Evolutionary conservation across 1,140 invertebrate species (phyloP).

Genomic region (Akabosia matsudoensis): DNA sequence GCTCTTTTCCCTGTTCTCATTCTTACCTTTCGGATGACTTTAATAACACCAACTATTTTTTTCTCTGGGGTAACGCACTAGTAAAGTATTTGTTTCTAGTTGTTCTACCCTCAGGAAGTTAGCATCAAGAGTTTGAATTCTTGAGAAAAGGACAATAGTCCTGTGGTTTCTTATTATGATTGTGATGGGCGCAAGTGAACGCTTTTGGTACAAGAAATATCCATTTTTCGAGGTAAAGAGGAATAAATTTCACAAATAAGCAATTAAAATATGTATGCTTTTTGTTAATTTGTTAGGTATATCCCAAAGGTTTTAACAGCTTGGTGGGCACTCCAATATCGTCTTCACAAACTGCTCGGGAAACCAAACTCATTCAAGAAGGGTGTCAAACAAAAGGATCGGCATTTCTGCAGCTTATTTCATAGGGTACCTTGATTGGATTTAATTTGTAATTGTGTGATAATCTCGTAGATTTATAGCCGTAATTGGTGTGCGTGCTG

Average conservation of each 20-base stretch:
- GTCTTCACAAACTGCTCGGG: background rate
- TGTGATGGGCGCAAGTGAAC: slow-evolving; percentile 10
- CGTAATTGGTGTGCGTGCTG: slow-evolving; percentile 1
- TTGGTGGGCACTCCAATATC: slow-evolving; percentile 22
- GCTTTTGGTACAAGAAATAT: slow-evolving; percentile 27
- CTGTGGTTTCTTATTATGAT: slow-evolving; percentile 30
- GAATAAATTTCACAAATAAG: too few species aligned
- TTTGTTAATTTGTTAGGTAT: too few species aligned
- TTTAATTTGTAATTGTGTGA: background rate
- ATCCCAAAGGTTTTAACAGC: slow-evolving; percentile 8
- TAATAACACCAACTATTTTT: too few species aligned
- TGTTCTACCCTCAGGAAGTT: slow-evolving; percentile 10
- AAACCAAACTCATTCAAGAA: background rate
- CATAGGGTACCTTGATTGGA: background rate
- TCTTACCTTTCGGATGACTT: too few species aligned
- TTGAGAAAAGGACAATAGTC: slow-evolving; percentile 23
- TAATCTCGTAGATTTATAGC: slow-evolving; percentile 7
- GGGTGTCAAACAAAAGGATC: background rate
- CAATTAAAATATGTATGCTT: too few species aligned
- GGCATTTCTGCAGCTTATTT: background rate
- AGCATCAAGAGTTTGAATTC: slow-evolving; percentile 4
- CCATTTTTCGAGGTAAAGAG: slow-evolving; percentile 27
- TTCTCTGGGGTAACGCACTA: slow-evolving; percentile 18
- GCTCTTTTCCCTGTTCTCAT: too few species aligned
- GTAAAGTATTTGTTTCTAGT: slow-evolving; percentile 18